phyloP scores from a whole-genome alignment of 2,888 invertebrate species.

The Morinoia aosen region DNA sequence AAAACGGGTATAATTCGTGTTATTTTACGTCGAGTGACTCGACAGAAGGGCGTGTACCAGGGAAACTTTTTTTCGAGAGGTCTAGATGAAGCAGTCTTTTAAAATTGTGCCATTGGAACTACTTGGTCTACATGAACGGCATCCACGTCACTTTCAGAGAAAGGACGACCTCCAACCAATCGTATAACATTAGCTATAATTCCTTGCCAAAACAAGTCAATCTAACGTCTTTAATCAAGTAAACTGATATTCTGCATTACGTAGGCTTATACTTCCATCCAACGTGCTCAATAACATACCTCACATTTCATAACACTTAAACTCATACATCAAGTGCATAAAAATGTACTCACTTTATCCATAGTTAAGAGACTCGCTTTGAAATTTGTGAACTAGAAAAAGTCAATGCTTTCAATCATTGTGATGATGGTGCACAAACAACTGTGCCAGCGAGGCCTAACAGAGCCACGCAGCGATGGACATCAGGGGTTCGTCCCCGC shows the following conservation, averaged over 20 bases:
- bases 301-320: too few relatives aligned
- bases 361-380: background rate
- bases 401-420: background rate
- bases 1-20: background rate
- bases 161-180: background rate
- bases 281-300: too few relatives aligned
- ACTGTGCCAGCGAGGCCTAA: background rate
- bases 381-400: background rate
- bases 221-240: background rate
- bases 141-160: background rate
- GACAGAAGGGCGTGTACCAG: background rate
- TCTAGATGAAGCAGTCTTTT: too few relatives aligned
- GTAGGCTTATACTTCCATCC: too few relatives aligned
- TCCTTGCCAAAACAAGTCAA: background rate
- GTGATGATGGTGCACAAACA: background rate
- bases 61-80: too few relatives aligned
- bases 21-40: background rate
- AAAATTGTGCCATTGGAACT: background rate
- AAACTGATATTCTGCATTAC: too few relatives aligned
- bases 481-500: background rate
- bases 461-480: background rate
- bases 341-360: background rate
- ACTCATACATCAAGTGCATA: background rate
- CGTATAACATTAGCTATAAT: background rate
- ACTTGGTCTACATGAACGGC: background rate